A percentile compares a stretch with the other conserved stretches of the same genome.
Evolutionary conservation across 2,113 vertebrate species (phyloP).

Genomic region (Fulmarus glacialis): DNA sequence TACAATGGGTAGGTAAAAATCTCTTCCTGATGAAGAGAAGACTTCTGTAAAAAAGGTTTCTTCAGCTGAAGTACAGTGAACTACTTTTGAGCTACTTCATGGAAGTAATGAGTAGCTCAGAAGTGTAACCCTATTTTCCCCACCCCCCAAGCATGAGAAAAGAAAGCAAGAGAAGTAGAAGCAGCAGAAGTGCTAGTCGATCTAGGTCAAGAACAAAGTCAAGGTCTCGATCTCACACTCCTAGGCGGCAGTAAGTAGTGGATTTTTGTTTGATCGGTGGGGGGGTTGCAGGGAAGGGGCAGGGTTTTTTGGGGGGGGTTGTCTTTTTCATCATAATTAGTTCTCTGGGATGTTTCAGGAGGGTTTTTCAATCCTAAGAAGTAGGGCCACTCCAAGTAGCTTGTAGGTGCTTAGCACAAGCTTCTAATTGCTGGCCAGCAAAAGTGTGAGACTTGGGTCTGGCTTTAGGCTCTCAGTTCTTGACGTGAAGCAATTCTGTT

Average conservation of each 20-base stretch:
- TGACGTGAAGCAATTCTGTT: not conserved
- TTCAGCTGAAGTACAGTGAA: not conserved
- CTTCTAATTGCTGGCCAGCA: not conserved
- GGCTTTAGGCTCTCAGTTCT: fast-evolving
- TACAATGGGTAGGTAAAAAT: slow-evolving; percentile 89
- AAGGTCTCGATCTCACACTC: slow-evolving; percentile 86
- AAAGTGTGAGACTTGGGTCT: no score
- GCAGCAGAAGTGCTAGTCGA: slow-evolving; percentile 87
- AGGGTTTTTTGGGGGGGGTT: fast-evolving
- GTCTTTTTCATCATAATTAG: fast-evolving
- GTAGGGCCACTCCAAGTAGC: fast-evolving
- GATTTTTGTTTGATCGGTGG: not conserved
- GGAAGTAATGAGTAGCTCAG: not conserved
- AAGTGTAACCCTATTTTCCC: not conserved
- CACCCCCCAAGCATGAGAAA: slow-evolving; percentile 86
- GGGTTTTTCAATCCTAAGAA: not conserved
- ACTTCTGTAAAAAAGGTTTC: fast-evolving
- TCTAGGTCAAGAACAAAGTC: slow-evolving; percentile 91
- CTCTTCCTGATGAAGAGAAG: fast-evolving
- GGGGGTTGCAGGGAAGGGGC: not conserved
- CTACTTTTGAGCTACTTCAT: not conserved
- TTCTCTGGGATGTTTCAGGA: fast-evolving
- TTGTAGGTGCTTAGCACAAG: not conserved
- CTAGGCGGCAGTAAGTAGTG: slow-evolving; percentile 89
- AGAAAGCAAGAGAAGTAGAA: slow-evolving; percentile 90